Percentiles rank a stretch among this genome's conserved stretches.
phyloP scores from a whole-genome alignment of 2,113 vertebrate species.

The zebrafish (Danio rerio) region GRCz12tu NC_133179.1:20819001-20819500 shows the following conservation, averaged over 20 bases:
- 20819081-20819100: background rate
- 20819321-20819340: conserved; percentile 99
- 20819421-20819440: too few species aligned
- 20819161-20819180: conserved; percentile 7
- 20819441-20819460: too few species aligned
- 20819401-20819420: background rate
- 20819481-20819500: too few species aligned
- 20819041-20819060: conserved; percentile 17
- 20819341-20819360: conserved; percentile 90
- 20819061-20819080: background rate
- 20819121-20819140: conserved; percentile 29
- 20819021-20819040: conserved; percentile 43
- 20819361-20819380: conserved; percentile 44
- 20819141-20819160: conserved; percentile 40
- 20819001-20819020: conserved; percentile 45
- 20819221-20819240: conserved; percentile 83
- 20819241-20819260: conserved; percentile 94
- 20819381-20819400: conserved; percentile 31
- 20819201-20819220: background rate
- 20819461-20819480: too few species aligned
- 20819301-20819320: conserved; percentile 99
- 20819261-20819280: conserved; percentile 95
- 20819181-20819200: conserved; percentile 21
- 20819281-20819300: conserved; percentile 98
- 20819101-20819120: conserved; percentile 43